A percentile compares a stretch with the other conserved stretches of the same genome.
These are phyloP conservation scores for Microcebus jonahi DNA, from an alignment of 2,113 vertebrate species.

Conservation along the genomic window DNA sequence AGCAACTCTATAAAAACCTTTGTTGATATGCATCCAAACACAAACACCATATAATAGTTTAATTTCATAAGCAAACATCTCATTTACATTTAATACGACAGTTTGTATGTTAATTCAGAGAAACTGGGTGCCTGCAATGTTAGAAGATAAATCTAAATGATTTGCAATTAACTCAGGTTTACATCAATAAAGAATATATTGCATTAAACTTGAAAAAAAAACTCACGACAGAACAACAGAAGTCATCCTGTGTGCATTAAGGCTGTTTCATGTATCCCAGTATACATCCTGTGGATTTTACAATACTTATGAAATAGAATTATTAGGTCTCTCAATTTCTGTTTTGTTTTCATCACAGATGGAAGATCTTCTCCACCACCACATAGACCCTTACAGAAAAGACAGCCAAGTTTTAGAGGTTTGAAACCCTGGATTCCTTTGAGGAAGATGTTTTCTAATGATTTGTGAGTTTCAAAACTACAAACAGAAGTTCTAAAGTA, in stretches of 20 bases:
- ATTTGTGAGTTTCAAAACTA: not conserved
- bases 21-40: not conserved
- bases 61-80: not conserved
- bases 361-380: not conserved
- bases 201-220: not conserved
- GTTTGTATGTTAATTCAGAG: not conserved
- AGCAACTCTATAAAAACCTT: not conserved
- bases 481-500: not conserved
- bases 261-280: not conserved
- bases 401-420: not conserved
- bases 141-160: not conserved
- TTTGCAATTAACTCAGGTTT: not conserved
- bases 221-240: not conserved
- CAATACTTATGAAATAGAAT: not conserved
- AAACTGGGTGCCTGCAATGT: not conserved
- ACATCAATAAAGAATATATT: not conserved
- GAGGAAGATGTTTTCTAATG: not conserved
- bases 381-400: not conserved
- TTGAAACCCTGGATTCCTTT: not conserved
- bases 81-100: slow-evolving; percentile 33
- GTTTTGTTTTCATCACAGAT: not conserved
- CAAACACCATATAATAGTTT: not conserved
- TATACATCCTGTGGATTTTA: not conserved
- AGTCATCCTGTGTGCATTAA: not conserved
- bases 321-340: not conserved